Conservation (phyloP, 1,140 invertebrate species). For the Pseudomyrmex sp. region DNA sequence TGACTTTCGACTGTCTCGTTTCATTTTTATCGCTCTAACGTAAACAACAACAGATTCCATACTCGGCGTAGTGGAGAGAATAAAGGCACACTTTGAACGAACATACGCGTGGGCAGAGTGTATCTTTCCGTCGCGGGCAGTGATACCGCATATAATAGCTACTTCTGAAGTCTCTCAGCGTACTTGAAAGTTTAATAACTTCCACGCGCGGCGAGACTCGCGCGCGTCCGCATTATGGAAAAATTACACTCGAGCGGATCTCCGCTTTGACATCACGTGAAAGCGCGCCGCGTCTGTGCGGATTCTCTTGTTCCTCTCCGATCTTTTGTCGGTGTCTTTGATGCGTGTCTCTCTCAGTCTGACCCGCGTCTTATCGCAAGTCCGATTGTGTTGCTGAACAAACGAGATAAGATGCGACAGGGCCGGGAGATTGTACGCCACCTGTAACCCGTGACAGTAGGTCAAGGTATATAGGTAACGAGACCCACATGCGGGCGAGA, state of each 20-base stretch:
- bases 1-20: too few species aligned
- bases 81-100: too few species aligned
- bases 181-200: conserved; percentile 18
- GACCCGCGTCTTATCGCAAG: conserved; percentile 67
- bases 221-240: background rate
- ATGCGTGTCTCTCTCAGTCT: background rate
- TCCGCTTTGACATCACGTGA: too few species aligned
- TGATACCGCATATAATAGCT: too few species aligned
- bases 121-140: too few species aligned
- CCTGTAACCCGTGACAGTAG: conserved; percentile 80
- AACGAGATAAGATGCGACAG: conserved; percentile 75
- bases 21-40: too few species aligned
- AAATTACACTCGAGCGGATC: background rate
- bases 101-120: too few species aligned
- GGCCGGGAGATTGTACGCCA: conserved; percentile 70
- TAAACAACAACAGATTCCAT: too few species aligned
- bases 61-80: too few species aligned
- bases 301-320: background rate
- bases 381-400: conserved; percentile 61
- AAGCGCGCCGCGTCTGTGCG: background rate
- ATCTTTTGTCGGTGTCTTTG: conserved; percentile 2
- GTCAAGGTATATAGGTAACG: conserved; percentile 84
- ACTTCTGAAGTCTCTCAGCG: background rate
- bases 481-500: conserved; percentile 84
- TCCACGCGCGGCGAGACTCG: background rate